A percentile compares a stretch with the other conserved stretches of the same genome.
phyloP scores from a whole-genome alignment of 30 jellyfish, hydroid and myxozoan genomes.

The Aurelia sp. region DNA sequence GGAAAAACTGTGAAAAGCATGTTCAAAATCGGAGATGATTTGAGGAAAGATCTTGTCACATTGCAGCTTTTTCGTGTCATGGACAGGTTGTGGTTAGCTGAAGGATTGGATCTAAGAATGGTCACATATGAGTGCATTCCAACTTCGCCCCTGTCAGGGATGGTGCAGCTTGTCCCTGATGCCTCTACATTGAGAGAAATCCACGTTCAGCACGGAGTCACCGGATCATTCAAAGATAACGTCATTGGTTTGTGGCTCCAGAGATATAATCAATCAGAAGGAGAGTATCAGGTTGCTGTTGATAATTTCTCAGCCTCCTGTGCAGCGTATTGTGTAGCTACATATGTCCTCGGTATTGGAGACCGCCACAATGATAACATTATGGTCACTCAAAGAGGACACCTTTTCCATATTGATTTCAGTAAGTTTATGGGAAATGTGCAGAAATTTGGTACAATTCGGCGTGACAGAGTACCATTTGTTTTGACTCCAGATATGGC shows the following conservation, averaged over 20 bases:
- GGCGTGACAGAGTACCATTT: slow-evolving; percentile 96
- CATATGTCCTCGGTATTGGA: slow-evolving; percentile 96
- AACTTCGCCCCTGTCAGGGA: slow-evolving; percentile 90
- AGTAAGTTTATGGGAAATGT: slow-evolving; percentile 92
- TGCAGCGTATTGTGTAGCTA: slow-evolving; percentile 98
- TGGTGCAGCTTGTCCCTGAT: slow-evolving; percentile 82
- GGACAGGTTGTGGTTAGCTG: slow-evolving; percentile 91
- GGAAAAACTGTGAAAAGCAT: slow-evolving; percentile 77
- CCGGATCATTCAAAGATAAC: slow-evolving; percentile 97
- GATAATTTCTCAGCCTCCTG: slow-evolving; percentile 92
- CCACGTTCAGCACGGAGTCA: slow-evolving; percentile 92
- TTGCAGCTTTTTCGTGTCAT: slow-evolving; percentile 86
- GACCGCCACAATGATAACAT: slow-evolving; percentile 98
- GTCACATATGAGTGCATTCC: slow-evolving; percentile 89
- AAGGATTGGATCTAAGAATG: slow-evolving; percentile 87
- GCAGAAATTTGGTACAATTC: slow-evolving; percentile 89
- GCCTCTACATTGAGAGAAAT: slow-evolving; percentile 93
- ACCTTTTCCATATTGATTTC: slow-evolving; percentile 94
- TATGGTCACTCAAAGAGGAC: slow-evolving; percentile 94
- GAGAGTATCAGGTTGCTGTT: slow-evolving; percentile 78
- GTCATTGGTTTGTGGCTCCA: slow-evolving; percentile 92
- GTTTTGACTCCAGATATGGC: slow-evolving; percentile 99
- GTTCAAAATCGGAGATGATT: slow-evolving; percentile 97
- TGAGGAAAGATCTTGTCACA: slow-evolving; percentile 91
- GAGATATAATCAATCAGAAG: slow-evolving; percentile 76